Evolutionary conservation across 2,113 vertebrate genomes (phyloP), one percentile per base, ranked within the genome.

Genomic region (Turnix velox): DNA sequence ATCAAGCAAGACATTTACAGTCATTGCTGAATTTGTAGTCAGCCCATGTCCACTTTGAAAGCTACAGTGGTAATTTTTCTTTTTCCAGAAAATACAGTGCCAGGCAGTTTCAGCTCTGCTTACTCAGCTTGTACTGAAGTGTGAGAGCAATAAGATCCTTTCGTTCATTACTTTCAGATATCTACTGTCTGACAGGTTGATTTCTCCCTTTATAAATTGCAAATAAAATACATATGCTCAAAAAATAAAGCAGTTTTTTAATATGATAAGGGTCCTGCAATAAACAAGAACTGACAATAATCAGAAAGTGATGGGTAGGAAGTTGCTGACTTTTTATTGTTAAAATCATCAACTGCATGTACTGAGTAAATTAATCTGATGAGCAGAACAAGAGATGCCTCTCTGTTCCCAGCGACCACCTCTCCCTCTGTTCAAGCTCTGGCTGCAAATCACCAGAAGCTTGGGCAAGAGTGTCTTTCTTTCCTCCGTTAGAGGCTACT

Each of bases 41-140:
- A 94, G 85, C 28, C 71, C 61, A 37, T 96, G 94, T 94, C 87
- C 62, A 81, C 57, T 95, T 87, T 49, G 42, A 94, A 96, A 96
- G 31, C 54, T 66, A 48, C 33, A 73, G 84, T 28, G 63, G 37
- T 83, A 74, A 89, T 95, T 92, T 96, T 92, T 94, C 93, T 94
- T 91, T 91, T 96, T 92, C 82, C 66, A 87, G 67, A 78, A 92
- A 96, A 92, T 92, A 84, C 7, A 55, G 45, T 85, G 73, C 80
- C 80, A 77, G 66, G 62, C 92, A 84, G 87, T 71, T 82, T 94
- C 61, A 93, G 37, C 76, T 40, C 1, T 77, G 63, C 68, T 59
- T 76, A 33, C 43, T 94, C 84, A 76, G n/a, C 51, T 79, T 76
- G n/a, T 78, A 35, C 43, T 33, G 22, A 67, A 81, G 30, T 75